Base-by-base conservation (phyloP, 92 coral and sea anemone species). In the Porites cylindrica region DNA sequence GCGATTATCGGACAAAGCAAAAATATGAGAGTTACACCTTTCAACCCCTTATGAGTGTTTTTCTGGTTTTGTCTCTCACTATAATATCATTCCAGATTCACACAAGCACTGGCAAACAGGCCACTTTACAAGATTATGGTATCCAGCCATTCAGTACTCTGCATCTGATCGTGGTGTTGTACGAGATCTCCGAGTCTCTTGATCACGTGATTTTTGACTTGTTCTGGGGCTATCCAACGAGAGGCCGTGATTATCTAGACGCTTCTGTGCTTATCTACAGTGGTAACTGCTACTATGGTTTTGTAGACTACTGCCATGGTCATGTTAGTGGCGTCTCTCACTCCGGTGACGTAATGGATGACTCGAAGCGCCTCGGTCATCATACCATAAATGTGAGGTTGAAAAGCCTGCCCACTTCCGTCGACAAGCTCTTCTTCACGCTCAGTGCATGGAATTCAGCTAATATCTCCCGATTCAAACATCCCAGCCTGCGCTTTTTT, bases 341-440 rank as follows among this genome's bases (percentile, higher is more conserved):
- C 73, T 95, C 99, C 18, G 99, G 99, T 9, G 99, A 95, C 77
- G 93, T 93, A 13, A 86, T 97, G 99, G 95, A 97, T 72, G 0
- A 68, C 23, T 0, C 1, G 0, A 91, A 86, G 53, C 78, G 93
- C 8, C 86, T 67, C 20, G 99, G 99, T 1, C 99, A 95, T 63
- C 98, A 95, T 80, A 97, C 97, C 12, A 97, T 97, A 19, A 56
- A 67, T 10, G 96, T 97, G 29, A 82, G 81, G 61, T 89, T 97
- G 71, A 97, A 92, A 83, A 85, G 92, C 62, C 70, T 97, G 58
- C 90, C 93, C 20, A 23, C 81, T 11, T 74, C 85, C 13, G 76
- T 97, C n/a, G 86, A 97, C 90, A 97, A 92, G 77, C 76, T 97
- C 43, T 96, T 97, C 84, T 97, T 97, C 81, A 95, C 98, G 13